Evolutionary conservation across 2,113 vertebrate species (phyloP).

Genomic region (Dendropsophus ebraccatus): DNA sequence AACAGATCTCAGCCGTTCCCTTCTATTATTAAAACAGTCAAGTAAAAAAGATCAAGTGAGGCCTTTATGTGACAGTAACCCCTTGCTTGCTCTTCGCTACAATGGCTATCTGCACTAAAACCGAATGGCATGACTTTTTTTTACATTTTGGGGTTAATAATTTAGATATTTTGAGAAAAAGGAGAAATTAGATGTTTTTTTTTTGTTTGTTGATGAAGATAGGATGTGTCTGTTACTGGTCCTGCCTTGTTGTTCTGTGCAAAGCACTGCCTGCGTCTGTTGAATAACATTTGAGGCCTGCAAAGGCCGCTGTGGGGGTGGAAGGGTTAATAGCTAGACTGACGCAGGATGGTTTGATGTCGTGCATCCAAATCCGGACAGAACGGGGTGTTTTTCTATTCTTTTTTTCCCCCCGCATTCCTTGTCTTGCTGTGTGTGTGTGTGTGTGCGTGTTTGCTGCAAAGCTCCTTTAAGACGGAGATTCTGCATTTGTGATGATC

Average conservation of each 20-base stretch:
- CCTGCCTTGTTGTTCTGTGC: not conserved
- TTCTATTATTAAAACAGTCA: not conserved
- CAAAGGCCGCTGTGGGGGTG: conserved; percentile 10
- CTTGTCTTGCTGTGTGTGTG: conserved; percentile 15
- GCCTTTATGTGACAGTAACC: conserved; percentile 49
- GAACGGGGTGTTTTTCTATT: conserved; percentile 33
- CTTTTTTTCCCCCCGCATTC: not conserved
- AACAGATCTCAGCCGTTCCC: not conserved
- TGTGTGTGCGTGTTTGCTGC: conserved; percentile 28
- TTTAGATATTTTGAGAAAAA: not conserved
- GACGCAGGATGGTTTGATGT: conserved; percentile 34
- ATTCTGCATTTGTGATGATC: conserved; percentile 49
- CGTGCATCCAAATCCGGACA: conserved; percentile 34
- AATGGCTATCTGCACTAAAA: not conserved
- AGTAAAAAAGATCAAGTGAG: conserved; percentile 17
- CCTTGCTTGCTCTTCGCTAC: conserved; percentile 10
- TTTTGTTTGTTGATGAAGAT: not conserved
- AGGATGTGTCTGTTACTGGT: not conserved
- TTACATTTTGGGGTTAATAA: not conserved
- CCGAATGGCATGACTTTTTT: not conserved
- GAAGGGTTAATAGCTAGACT: conserved; percentile 38
- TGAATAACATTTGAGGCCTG: conserved; percentile 18
- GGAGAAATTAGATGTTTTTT: not conserved
- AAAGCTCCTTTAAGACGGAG: conserved; percentile 53
- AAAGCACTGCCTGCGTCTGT: not conserved